phyloP scores from a whole-genome alignment of 2,888 invertebrate species.

The Drosophila falleni region DNA sequence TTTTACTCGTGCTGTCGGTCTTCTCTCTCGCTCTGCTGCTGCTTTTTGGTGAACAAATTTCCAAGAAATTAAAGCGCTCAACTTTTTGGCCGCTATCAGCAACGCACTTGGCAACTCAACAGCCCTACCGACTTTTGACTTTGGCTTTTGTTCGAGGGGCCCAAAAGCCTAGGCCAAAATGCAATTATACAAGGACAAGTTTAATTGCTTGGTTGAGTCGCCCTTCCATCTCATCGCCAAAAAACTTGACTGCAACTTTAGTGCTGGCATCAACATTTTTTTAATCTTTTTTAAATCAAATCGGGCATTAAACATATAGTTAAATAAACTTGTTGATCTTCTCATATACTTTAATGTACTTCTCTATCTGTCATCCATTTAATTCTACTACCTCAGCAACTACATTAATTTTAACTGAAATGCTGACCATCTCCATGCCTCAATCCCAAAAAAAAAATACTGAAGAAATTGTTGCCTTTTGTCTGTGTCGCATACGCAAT shows the following conservation, averaged over 20 bases:
- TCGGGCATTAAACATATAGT: slow-evolving; percentile 51
- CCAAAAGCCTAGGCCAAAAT: slow-evolving; percentile 70
- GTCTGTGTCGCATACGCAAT: slow-evolving; percentile 66
- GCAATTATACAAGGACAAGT: slow-evolving; percentile 84
- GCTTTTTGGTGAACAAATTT: slow-evolving; percentile 70
- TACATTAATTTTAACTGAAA: slow-evolving; percentile 61
- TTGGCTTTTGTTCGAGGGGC: slow-evolving; percentile 46
- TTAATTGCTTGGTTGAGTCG: slow-evolving; percentile 82
- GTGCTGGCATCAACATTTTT: slow-evolving; percentile 57
- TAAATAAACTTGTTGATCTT: slow-evolving; percentile 12
- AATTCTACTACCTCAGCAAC: slow-evolving; percentile 15
- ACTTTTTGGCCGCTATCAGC: slow-evolving; percentile 78
- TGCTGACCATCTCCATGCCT: slow-evolving; percentile 24
- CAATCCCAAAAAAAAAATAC: slow-evolving; percentile 5
- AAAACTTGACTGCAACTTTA: slow-evolving; percentile 43
- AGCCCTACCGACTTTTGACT: slow-evolving; percentile 66
- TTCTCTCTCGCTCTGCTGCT: slow-evolving; percentile 7
- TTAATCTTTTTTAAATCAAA: slow-evolving; percentile 69
- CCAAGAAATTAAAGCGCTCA: slow-evolving; percentile 79
- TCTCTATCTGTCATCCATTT: neutral
- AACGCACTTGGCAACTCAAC: slow-evolving; percentile 76
- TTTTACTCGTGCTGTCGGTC: slow-evolving; percentile 5
- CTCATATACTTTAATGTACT: neutral
- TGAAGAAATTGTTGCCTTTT: slow-evolving; percentile 55
- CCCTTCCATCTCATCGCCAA: neutral